These are phyloP conservation scores for Zaprionus taronus DNA, from an alignment of 1,140 invertebrate species.

Conservation along the genomic window DNA sequence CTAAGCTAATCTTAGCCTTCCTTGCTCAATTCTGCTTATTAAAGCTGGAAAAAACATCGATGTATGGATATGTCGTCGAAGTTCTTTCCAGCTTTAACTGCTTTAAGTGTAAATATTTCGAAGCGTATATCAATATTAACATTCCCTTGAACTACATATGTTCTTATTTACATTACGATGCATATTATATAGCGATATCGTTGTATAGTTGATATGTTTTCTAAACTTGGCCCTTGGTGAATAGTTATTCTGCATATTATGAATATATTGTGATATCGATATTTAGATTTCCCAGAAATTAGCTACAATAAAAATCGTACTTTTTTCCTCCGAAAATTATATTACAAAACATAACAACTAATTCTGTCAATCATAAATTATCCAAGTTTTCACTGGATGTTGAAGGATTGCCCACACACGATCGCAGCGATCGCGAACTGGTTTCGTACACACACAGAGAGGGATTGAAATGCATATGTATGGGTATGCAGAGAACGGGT, in stretches of 20 bases:
- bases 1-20: too few species aligned
- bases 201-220: neutral
- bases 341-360: slow-evolving; percentile 15
- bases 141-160: too few species aligned
- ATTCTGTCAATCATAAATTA: slow-evolving; percentile 72
- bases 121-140: too few species aligned
- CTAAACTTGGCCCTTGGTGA: neutral
- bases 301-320: neutral
- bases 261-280: neutral
- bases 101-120: too few species aligned
- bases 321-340: slow-evolving; percentile 1
- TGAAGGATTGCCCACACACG: slow-evolving; percentile 79
- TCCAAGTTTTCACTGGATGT: slow-evolving; percentile 68
- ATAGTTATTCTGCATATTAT: neutral
- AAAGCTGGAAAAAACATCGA: too few species aligned
- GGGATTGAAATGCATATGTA: slow-evolving; percentile 1
- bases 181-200: too few species aligned
- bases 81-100: too few species aligned
- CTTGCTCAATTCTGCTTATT: too few species aligned
- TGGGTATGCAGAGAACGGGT: slow-evolving; percentile 37
- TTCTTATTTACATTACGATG: too few species aligned
- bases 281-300: neutral
- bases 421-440: slow-evolving; percentile 41
- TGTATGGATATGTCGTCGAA: too few species aligned
- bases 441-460: slow-evolving; percentile 14